Evolutionary conservation across 2,113 vertebrate species (phyloP).

Genomic region (Zosterops pallidus): DNA sequence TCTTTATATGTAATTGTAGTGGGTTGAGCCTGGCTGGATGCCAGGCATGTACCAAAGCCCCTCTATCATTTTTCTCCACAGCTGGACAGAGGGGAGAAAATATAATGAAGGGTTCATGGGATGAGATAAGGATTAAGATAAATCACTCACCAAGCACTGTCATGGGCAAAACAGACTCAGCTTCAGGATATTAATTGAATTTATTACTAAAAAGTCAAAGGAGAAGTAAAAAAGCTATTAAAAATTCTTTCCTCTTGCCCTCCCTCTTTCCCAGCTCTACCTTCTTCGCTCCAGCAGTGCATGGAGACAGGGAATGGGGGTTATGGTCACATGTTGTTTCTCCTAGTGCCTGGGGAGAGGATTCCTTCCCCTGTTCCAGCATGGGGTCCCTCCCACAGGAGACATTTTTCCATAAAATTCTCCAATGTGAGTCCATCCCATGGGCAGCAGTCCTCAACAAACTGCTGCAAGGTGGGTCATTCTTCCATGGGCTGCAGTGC

Average conservation of each 20-base stretch:
- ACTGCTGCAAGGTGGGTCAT: rapidly evolving
- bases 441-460: rapidly evolving
- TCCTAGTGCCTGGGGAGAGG: neutral
- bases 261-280: neutral
- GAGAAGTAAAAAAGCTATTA: neutral
- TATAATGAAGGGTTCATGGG: neutral
- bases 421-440: neutral
- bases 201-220: neutral
- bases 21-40: neutral
- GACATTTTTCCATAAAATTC: neutral
- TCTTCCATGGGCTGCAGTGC: neutral
- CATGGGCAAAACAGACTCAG: neutral
- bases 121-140: neutral
- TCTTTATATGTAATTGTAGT: neutral
- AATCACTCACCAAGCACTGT: neutral
- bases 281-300: rapidly evolving
- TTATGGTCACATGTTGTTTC: neutral
- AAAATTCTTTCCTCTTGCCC: neutral
- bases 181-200: neutral
- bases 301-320: too few relatives aligned
- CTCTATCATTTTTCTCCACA: neutral
- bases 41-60: neutral
- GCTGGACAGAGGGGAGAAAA: neutral
- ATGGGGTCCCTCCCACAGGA: rapidly evolving
- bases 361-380: neutral